A percentile compares a stretch with the other conserved stretches of the same genome.
These are phyloP conservation scores for Stichopus chloronotus DNA, from an alignment of 35 echinoderm and acorn worm species.

Conservation along the genomic window DNA sequence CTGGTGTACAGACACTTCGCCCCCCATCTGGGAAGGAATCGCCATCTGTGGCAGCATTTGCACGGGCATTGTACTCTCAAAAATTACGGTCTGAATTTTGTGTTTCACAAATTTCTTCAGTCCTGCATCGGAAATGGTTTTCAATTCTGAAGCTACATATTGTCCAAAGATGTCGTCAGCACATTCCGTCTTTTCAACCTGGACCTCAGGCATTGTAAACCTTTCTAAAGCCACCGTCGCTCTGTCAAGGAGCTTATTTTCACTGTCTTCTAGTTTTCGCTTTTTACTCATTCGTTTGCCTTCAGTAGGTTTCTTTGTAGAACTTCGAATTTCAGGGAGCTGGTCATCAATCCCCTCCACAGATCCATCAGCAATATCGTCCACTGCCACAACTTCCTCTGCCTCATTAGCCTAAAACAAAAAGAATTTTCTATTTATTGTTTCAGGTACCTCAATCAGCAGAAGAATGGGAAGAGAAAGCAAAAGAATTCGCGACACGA, in stretches of 20 bases:
- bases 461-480: conserved; percentile 30
- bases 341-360: conserved; percentile 7
- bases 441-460: conserved; percentile 25
- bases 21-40: conserved; percentile 13
- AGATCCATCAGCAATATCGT: conserved; percentile 17
- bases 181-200: conserved; percentile 27
- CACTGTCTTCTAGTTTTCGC: conserved; percentile 3
- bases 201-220: conserved; percentile 11
- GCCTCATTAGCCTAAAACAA: conserved; percentile 26
- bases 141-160: conserved; percentile 31
- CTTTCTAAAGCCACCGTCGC: conserved; percentile 29
- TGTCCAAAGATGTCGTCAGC: conserved; percentile 24
- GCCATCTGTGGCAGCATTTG: conserved; percentile 24
- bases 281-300: conserved; percentile 7
- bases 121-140: conserved; percentile 23
- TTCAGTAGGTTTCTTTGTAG: no score
- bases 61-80: conserved; percentile 12
- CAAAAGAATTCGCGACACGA: conserved; percentile 14
- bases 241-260: conserved; percentile 31
- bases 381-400: conserved; percentile 29
- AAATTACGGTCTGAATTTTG: conserved; percentile 10
- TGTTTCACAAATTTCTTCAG: conserved; percentile 31
- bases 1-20: conserved; percentile 8
- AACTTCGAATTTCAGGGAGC: neutral
- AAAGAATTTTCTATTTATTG: conserved; percentile 32